Conservation (phyloP, 1,140 invertebrate genomes). For the Onthophagus taurus region DNA sequence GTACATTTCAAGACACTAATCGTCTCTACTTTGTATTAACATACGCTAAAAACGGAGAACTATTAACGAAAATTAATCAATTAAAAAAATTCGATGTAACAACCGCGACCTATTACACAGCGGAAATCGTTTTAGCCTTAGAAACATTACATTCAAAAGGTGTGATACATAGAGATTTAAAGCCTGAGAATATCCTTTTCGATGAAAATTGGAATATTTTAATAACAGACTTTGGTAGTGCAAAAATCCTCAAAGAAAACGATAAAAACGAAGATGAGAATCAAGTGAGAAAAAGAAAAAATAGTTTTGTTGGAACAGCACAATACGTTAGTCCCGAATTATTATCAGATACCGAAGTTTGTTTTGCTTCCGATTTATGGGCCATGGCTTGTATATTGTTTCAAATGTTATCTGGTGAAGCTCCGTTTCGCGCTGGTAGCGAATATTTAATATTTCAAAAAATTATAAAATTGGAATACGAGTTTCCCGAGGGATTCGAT, state of each 20-base stretch:
- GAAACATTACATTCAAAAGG: conserved; percentile 85
- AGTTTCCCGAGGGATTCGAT: conserved; percentile 86
- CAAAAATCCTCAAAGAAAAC: conserved; percentile 62
- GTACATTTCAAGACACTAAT: conserved; percentile 91
- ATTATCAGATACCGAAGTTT: conserved; percentile 69
- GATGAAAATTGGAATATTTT: conserved; percentile 94
- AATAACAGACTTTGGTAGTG: conserved; percentile 95
- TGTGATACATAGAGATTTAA: conserved; percentile 89
- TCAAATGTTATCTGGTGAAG: conserved; percentile 89
- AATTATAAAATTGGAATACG: conserved; percentile 84
- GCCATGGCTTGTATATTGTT: conserved; percentile 95
- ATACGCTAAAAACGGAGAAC: conserved; percentile 90
- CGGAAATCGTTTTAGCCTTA: conserved; percentile 84
- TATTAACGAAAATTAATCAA: conserved; percentile 85
- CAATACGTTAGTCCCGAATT: conserved; percentile 98
- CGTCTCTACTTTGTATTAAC: conserved; percentile 94
- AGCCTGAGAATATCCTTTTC: conserved; percentile 82
- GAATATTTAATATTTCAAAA: conserved; percentile 98
- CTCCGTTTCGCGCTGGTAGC: conserved; percentile 84
- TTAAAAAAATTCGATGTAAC: conserved; percentile 82
- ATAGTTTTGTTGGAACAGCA: conserved; percentile 97
- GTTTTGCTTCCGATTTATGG: conserved; percentile 89
- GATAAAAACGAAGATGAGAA: conserved; percentile 20
- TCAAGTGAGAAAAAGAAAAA: conserved; percentile 46
- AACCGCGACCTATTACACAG: conserved; percentile 86